Percentiles rank a stretch among this genome's conserved stretches.
Evolutionary conservation across 2,113 vertebrate genomes (phyloP).

Genomic region (Dolichallabes microphthalmus): DNA sequence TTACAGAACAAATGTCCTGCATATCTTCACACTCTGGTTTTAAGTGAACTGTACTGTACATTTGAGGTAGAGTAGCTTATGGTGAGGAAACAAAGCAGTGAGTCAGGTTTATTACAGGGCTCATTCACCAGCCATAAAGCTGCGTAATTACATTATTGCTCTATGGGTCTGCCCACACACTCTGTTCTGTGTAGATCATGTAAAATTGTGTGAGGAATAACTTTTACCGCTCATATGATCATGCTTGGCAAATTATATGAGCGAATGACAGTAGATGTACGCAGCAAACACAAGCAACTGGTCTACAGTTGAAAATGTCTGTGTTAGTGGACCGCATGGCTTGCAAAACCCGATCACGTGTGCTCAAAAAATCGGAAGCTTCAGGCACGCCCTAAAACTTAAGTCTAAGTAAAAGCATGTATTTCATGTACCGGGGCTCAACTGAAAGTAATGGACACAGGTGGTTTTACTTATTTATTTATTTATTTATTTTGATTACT

Average conservation of each 20-base stretch:
- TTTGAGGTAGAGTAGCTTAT: background rate
- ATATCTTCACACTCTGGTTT: background rate
- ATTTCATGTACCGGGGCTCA: background rate
- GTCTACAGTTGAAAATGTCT: background rate
- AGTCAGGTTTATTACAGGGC: conserved; percentile 44
- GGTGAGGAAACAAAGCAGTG: conserved; percentile 18
- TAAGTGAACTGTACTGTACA: background rate
- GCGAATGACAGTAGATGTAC: background rate
- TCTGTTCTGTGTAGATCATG: conserved; percentile 23
- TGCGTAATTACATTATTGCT: conserved; percentile 24
- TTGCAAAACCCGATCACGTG: background rate
- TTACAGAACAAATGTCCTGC: background rate
- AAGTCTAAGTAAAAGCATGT: background rate
- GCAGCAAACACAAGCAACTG: background rate
- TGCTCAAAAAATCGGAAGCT: background rate
- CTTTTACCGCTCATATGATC: background rate
- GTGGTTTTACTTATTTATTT: too few relatives aligned
- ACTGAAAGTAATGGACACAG: too few relatives aligned
- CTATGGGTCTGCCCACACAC: conserved; percentile 22
- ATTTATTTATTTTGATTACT: too few relatives aligned
- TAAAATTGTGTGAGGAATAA: background rate
- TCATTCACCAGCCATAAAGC: conserved; percentile 45
- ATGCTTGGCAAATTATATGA: background rate
- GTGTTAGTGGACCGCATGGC: background rate
- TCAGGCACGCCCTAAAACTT: background rate